Conservation (phyloP, 2,113 vertebrate species). For the Chunga burmeisteri region DNA sequence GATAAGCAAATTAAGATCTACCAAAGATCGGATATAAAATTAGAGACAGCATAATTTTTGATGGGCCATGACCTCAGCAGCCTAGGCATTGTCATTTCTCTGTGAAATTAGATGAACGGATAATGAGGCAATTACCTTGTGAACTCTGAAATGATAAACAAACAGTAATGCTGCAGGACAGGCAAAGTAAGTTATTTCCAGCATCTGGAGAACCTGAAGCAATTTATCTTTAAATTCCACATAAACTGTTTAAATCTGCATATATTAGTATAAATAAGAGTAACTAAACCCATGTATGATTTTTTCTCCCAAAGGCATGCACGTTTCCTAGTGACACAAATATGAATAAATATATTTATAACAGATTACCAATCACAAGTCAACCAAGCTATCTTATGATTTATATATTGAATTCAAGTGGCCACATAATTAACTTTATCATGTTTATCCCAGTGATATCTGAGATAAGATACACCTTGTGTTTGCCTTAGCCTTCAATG, state of each 20-base stretch:
- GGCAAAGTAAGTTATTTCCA: constrained; percentile 8
- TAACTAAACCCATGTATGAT: background rate
- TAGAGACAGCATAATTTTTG: constrained; percentile 49
- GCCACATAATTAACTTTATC: background rate
- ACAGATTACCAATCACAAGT: background rate
- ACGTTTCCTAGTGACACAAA: background rate
- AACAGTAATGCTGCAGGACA: constrained; percentile 16
- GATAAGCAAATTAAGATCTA: constrained; percentile 60
- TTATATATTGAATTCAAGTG: background rate
- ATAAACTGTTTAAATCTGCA: background rate
- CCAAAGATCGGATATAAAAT: constrained; percentile 53
- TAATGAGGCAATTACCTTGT: constrained; percentile 49
- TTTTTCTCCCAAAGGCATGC: background rate
- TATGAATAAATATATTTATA: background rate
- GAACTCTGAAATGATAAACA: constrained; percentile 47
- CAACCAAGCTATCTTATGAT: background rate
- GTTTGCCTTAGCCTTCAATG: background rate
- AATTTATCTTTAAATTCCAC: constrained; percentile 7
- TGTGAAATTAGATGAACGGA: constrained; percentile 48
- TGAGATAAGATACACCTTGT: background rate
- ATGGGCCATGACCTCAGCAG: constrained; percentile 53
- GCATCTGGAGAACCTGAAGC: background rate
- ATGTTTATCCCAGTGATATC: background rate
- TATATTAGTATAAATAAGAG: constrained; percentile 3
- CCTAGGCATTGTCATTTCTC: constrained; percentile 35